Evolutionary conservation across 2,113 vertebrate species (phyloP).

Genomic region (Dinomys branickii): DNA sequence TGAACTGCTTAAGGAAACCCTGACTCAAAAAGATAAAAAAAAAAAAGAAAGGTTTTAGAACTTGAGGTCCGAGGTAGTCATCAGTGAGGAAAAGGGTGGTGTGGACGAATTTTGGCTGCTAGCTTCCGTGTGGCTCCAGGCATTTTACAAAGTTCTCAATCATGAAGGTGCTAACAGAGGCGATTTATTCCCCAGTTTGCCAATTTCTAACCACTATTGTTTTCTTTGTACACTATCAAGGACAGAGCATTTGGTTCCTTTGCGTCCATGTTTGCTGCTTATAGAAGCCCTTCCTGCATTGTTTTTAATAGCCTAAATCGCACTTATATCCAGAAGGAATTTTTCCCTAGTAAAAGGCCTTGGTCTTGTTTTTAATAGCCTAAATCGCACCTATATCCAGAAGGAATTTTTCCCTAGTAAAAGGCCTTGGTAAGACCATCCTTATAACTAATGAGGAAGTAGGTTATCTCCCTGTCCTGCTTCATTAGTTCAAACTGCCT

Average conservation of each 20-base stretch:
- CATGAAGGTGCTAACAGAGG: not conserved
- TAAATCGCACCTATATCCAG: not conserved
- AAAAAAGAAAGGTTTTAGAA: not conserved
- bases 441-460: not conserved
- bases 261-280: not conserved
- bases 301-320: conserved; percentile 32
- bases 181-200: not conserved
- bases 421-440: not conserved
- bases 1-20: too few relatives aligned
- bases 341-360: conserved; percentile 22
- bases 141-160: not conserved
- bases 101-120: not conserved
- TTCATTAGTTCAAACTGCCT: conserved; percentile 27
- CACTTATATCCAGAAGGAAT: not conserved
- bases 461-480: not conserved
- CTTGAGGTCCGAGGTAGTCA: not conserved
- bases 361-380: too few relatives aligned
- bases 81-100: not conserved
- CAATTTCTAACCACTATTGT: not conserved
- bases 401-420: conserved; percentile 13
- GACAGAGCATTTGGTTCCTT: not conserved
- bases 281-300: not conserved
- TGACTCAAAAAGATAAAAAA: too few relatives aligned
- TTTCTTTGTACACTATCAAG: conserved; percentile 3
- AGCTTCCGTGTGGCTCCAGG: not conserved